Percentiles rank a stretch among this genome's conserved stretches.
Conservation (phyloP, 2,113 vertebrate species). For the Lontra canadensis region DNA sequence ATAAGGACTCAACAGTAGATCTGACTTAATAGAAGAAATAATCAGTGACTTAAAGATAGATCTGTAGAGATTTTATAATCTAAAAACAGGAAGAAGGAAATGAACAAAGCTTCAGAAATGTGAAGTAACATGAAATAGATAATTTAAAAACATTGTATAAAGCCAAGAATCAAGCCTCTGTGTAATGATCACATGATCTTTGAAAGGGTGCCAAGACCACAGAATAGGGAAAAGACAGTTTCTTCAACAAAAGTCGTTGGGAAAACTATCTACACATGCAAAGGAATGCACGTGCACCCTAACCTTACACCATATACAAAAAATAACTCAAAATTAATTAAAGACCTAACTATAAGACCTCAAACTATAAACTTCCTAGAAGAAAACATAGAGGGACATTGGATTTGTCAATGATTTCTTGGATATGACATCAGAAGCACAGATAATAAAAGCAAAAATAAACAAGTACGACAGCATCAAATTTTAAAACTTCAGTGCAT, state of each 20-base stretch:
- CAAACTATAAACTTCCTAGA: background rate
- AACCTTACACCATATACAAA: background rate
- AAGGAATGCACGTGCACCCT: background rate
- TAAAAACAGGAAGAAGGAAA: background rate
- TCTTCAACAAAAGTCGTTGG: background rate
- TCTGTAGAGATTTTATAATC: background rate
- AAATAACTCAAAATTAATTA: background rate
- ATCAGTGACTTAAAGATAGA: background rate
- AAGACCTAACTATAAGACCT: background rate
- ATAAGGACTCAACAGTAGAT: background rate
- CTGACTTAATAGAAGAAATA: background rate
- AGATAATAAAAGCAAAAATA: background rate
- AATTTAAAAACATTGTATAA: background rate
- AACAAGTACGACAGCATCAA: background rate
- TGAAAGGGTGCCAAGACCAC: background rate
- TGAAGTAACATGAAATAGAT: background rate
- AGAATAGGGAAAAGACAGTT: background rate
- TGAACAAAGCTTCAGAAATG: background rate
- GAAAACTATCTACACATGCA: background rate
- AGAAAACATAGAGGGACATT: background rate
- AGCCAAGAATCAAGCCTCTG: background rate
- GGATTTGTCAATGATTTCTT: background rate
- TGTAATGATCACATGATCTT: background rate
- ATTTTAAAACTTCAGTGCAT: background rate
- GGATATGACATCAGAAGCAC: background rate